Evolutionary conservation across 2,113 vertebrate species (phyloP).

Genomic region (Cygnus buccinator): DNA sequence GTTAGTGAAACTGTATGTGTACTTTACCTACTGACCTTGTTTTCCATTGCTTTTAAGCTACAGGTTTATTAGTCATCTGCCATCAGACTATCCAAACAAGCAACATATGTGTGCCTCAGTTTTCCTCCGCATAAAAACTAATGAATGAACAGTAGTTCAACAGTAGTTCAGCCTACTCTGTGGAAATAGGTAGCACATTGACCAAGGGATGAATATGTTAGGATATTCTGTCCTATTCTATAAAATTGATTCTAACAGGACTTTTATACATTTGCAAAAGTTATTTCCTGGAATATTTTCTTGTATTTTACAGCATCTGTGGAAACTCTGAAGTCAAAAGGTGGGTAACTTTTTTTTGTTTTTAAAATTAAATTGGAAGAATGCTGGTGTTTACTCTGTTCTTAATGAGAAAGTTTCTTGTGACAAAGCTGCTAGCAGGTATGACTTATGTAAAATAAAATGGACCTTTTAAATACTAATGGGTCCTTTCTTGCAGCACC

Average conservation of each 20-base stretch:
- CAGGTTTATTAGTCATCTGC: neutral
- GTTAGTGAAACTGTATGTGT: neutral
- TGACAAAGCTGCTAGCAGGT: neutral
- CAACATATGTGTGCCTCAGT: neutral
- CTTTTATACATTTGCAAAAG: neutral
- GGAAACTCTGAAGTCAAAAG: slow-evolving; percentile 44
- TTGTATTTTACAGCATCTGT: slow-evolving; percentile 27
- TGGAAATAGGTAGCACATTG: neutral
- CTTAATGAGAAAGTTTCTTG: neutral
- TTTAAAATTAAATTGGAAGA: neutral
- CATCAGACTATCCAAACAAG: neutral
- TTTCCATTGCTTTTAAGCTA: neutral
- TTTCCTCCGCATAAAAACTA: neutral
- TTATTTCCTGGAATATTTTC: neutral
- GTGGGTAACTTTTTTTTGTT: neutral
- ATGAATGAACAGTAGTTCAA: neutral
- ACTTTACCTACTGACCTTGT: neutral
- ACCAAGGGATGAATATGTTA: neutral
- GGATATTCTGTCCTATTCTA: neutral
- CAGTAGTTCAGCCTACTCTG: neutral
- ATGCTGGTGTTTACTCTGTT: neutral
- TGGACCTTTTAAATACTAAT: neutral
- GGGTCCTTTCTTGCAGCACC: neutral
- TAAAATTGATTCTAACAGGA: neutral
- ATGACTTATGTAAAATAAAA: neutral